These are phyloP conservation scores for Anguilla japonica DNA, from an alignment of 2,113 vertebrate species.

Conservation along the genomic window DNA sequence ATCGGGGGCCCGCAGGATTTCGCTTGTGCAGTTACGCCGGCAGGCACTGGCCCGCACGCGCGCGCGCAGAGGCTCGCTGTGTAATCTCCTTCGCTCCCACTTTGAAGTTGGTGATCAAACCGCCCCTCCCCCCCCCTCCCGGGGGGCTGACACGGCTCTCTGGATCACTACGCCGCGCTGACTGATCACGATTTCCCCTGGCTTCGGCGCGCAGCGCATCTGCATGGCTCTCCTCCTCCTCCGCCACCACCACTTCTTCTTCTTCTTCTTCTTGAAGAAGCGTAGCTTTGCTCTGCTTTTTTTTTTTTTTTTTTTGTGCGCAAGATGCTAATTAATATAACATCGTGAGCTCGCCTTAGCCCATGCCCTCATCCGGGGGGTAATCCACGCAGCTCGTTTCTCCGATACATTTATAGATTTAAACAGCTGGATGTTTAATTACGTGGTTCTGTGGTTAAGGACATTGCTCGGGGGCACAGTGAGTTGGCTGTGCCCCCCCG, in stretches of 20 bases:
- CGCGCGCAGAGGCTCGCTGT: background rate
- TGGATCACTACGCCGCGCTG: constrained; percentile 19
- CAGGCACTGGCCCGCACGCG: background rate
- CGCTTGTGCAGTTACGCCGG: constrained; percentile 20
- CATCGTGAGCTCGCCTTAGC: background rate
- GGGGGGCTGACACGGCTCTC: background rate
- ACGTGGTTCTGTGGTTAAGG: background rate
- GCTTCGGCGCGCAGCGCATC: background rate
- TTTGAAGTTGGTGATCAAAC: constrained; percentile 37
- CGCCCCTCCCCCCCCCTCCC: background rate
- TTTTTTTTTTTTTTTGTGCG: too few relatives aligned
- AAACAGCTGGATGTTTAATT: background rate
- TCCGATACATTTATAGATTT: background rate
- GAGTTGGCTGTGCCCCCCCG: too few relatives aligned
- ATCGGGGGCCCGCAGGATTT: background rate
- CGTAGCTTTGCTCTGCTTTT: background rate
- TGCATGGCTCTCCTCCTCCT: background rate
- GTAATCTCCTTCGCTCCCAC: constrained; percentile 22
- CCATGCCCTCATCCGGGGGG: too few relatives aligned
- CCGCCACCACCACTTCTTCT: background rate
- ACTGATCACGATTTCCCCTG: background rate
- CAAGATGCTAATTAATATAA: background rate
- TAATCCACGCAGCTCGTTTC: background rate
- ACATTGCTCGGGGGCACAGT: background rate
- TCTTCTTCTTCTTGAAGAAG: background rate